Base-by-base conservation (phyloP, 2,113 vertebrate species). In the Sander vitreus region DNA sequence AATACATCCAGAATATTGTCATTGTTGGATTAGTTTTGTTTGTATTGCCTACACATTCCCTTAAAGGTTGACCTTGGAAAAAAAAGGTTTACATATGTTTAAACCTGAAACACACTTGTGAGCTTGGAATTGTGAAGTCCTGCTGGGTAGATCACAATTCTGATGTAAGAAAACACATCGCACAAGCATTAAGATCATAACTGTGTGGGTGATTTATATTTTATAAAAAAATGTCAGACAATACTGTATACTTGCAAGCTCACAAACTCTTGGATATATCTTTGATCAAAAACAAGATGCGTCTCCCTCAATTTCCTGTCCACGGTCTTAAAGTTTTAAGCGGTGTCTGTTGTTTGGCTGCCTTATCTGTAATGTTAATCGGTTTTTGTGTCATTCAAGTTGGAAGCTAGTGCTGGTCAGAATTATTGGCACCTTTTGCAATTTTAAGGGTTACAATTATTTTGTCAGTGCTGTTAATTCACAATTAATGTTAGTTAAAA, bases 281-380 rank as follows among this genome's bases (percentile, higher is more conserved):
- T 88, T 76, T 54, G 71, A 59, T 68, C 73, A 19, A 57, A 47
- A 53, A 33, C 77, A 14, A 75, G 19, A 76, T 23, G 14, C 7
- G 19, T 80, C 11, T 82, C 66, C 59, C 55, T 86, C 54, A 36
- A 23, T 83, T 84, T 75, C 68, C 57, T 88, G 55, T 78, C 62
- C 19, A 54, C 51, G 71, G 84, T 92, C 76, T 87, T 89, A 68
- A 83, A 67, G 73, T 85, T 87, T 80, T 77, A 65, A 78, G 75
- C 79, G 50, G 75, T 84, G 30, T 90, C 81, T 85, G 60, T 91
- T 74, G 84, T 87, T 86, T 79, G 84, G 87, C 92, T 94, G 91
- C 93, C 93, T 94, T 94, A 89, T 87, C 74, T 88, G 86, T 91
- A 88, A 91, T 91, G 88, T 90, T 75, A 21, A 72, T 78, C 19